Evolutionary conservation across 92 coral and sea anemone species (phyloP), one percentile per base, ranked within the genome.

Genomic region (Epizoanthus scotinus): DNA sequence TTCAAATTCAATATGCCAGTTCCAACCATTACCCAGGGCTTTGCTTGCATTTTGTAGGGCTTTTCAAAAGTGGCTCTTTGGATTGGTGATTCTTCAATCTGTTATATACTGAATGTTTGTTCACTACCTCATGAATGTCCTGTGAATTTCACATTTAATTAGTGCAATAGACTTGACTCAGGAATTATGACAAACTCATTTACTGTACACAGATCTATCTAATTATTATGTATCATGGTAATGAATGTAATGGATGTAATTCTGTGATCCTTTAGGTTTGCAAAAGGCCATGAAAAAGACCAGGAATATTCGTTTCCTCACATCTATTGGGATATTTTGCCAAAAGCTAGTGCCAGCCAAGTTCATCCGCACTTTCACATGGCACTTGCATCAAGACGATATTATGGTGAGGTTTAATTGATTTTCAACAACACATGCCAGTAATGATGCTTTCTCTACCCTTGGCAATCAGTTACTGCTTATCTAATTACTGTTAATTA

Each of bases 261-360:
- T 78, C 21, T 70, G 49, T 57, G 26, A 53, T 24, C 6, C 2
- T 2, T 38, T 26, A 95, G 99, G 99, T 95, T 95, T 86, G 63
- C 21, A n/a, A 88, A 86, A 52, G 97, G 94, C 13, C 89, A 89
- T 81, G 83, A 84, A 24, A 63, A 42, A 31, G 98, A 95, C 73
- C 63, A 71, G 24, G 21, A 87, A 7, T 93, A 89, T 60, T 70
- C 87, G 5, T 73, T 91, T 56, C 99, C 99, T 19, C 94, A 94
- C 73, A 69, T 95, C 52, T 87, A 91, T 81, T 93, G 98, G 99
- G 99, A 95, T 79, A 89, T 89, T 13, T 71, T 95, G 49, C 94
- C 96, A 9, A 89, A 94, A 82, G 95, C 99, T 8, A 93, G 99
- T 67, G 96, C 99, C 44, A 95, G 99, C 80, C 99, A 95, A 74